Base-by-base conservation (phyloP, 2,888 invertebrate genomes). In the Danaus chrysippus region DNA sequence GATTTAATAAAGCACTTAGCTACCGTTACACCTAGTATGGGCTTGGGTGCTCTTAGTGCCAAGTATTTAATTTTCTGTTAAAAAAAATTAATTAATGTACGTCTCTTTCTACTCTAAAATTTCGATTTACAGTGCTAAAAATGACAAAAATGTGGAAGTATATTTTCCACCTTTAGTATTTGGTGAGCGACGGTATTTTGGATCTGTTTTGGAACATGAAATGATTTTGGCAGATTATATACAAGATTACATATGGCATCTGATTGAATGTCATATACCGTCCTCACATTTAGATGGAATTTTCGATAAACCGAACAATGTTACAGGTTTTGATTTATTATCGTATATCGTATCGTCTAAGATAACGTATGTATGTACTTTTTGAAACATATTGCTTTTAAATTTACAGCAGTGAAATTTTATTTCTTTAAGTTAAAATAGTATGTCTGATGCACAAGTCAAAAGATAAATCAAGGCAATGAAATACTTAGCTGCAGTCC, bases 131-230 rank as follows among this genome's bases (percentile, higher is more conserved):
- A 89, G 88, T 68, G 81, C 82, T 0, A 89, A 83, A 71, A 76
- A 68, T 56, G 86, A 84, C 59, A 83, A 79, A 62, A 71, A 67
- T 56, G 44, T 67, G 0, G 79, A 81, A 73, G 81, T 84, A 15
- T 81, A 74, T 55, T 65, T 90, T 10, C 86, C 87, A 1, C 76
- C 74, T 3, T 62, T 87, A 58, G 65, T 66, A 61, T 88, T 88
- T 66, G 79, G 81, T 1, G 76, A 84, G 49, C 76, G 73, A 10
- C 75, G 87, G 19, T 87, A 86, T 70, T 90, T 89, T 65, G 87
- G 77, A 0, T 64, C 77, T 19, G 78, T 87, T 11, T 13, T 75
- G 8, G 79, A 80, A 9, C 59, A 62, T 8, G 76, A 79, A 53
- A 74, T 77, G 12, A 62, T 58, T 8, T n/a, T 77, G 17, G 19